Evolutionary conservation across 2,113 vertebrate genomes (phyloP).

Genomic region (Alaudala cheleensis): DNA sequence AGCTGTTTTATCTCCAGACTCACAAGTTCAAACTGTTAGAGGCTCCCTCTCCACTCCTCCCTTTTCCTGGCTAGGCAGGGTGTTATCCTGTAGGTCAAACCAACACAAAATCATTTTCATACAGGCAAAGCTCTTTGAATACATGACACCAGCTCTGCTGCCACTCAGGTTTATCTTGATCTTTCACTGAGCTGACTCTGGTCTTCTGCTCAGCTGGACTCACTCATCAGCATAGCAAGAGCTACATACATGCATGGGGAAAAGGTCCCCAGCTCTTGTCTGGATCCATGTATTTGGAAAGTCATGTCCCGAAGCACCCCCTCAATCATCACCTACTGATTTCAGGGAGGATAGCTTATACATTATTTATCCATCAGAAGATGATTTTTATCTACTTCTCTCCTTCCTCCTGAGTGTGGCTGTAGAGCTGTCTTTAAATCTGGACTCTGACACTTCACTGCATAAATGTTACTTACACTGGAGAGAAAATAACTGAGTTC

Average conservation of each 20-base stretch:
- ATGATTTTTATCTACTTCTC: neutral
- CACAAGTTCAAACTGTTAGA: neutral
- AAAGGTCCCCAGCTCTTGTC: neutral
- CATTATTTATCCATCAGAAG: neutral
- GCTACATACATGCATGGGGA: neutral
- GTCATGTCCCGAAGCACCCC: neutral
- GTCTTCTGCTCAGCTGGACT: constrained; percentile 30
- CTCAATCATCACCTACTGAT: neutral
- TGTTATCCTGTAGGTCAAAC: neutral
- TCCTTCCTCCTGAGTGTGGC: neutral
- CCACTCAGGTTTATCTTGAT: neutral
- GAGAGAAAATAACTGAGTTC: neutral
- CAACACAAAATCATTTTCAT: neutral
- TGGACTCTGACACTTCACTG: neutral
- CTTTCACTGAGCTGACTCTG: constrained; percentile 5
- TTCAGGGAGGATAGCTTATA: neutral
- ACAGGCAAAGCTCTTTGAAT: neutral
- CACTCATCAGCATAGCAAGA: neutral
- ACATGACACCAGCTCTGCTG: neutral
- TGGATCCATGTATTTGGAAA: neutral
- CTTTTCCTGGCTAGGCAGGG: neutral
- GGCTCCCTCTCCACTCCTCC: neutral
- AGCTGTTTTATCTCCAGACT: neutral
- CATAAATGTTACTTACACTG: neutral
- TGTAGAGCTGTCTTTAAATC: neutral